Conservation (phyloP, 2,113 vertebrate species). For the Microcebus ravelobensis region DNA sequence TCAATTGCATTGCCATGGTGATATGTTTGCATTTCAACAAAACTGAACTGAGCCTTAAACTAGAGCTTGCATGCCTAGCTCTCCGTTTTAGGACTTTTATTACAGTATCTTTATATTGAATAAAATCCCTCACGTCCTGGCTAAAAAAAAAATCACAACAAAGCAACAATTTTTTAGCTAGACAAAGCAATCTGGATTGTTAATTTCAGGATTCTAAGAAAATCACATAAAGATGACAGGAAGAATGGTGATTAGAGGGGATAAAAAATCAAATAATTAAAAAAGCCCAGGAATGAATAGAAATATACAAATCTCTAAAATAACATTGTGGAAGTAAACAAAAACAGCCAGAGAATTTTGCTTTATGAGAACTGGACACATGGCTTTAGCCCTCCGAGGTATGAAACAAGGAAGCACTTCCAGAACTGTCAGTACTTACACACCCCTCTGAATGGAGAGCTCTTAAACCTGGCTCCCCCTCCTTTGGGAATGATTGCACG, state of each 20-base stretch:
- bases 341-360: neutral
- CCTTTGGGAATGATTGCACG: neutral
- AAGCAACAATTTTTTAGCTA: neutral
- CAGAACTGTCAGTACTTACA: accelerated
- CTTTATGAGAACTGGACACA: neutral
- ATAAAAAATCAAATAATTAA: neutral
- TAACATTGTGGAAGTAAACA: neutral
- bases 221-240: neutral
- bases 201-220: conserved; percentile 44
- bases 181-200: neutral
- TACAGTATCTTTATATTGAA: neutral
- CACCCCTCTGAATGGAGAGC: neutral
- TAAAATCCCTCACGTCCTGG: neutral
- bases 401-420: neutral
- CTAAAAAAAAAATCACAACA: neutral
- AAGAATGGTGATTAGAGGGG: neutral
- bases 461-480: neutral
- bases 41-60: neutral
- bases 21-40: conserved; percentile 49
- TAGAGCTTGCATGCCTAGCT: neutral
- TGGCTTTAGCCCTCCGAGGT: neutral
- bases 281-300: neutral
- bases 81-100: neutral
- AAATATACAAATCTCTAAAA: neutral
- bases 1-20: conserved; percentile 54